Evolutionary conservation across 1,140 invertebrate genomes (phyloP), one percentile per base, ranked within the genome.

Genomic region (Oedothorax gibbosus): DNA sequence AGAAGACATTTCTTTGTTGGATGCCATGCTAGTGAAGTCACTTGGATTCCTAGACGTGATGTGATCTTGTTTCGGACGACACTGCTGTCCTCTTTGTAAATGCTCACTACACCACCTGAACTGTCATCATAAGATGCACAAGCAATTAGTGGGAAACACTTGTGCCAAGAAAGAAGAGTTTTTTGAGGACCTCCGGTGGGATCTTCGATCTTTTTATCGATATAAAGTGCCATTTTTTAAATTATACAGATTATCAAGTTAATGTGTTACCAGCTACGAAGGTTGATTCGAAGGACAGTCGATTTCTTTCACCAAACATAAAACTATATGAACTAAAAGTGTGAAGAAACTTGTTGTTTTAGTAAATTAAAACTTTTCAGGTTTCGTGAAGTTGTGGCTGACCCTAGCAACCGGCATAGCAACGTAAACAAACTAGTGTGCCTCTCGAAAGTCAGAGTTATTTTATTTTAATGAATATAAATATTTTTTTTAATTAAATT

Each of bases 81-180:
- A 50, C 93, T 92, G 88, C 96, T 94, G 69, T 96, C 96, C 93
- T 98, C 96, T 89, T 96, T 94, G 88, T 96, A 97, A 86, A 99
- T 93, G 78, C 93, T 95, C 2, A 98, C 94, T 86, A 94, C 94
- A 85, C 96, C 96, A 53, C 96, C 96, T 88, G 93, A 94, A 84
- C 96, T 95, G 90, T 96, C 94, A 87, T 94, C 95, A 89, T 94
- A 97, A 5, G 95, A 94, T 14, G 95, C 94, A 60, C 98, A 93
- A 65, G 96, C 96, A 53, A 99, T 90, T 35, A 97, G 88, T 0
- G 96, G 94, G 85, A 94, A 91, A 84, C 92, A 93, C 21, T 92
- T 91, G 90, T 97, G 96, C 96, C 96, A 98, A 93, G 20, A 88
- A 78, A 86, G 69, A 20, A 78, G 72, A 86, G 86, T 88, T 75